Conservation (phyloP, 2,113 vertebrate species). For the Pterocles orientalis region DNA sequence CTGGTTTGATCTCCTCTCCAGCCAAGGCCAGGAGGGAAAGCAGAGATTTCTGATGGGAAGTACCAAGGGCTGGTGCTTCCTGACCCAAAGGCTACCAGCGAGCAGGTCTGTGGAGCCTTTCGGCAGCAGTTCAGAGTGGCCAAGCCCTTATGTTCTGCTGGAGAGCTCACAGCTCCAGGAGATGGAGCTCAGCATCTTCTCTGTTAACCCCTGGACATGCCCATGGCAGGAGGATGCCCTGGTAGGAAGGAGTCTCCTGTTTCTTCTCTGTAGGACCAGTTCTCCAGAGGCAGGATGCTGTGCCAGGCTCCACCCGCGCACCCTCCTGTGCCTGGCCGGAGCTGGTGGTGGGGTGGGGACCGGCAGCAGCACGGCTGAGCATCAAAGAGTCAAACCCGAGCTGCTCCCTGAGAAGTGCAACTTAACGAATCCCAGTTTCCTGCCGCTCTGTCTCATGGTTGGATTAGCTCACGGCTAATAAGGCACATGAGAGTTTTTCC, state of each 20-base stretch:
- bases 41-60: background rate
- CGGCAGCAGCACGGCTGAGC: background rate
- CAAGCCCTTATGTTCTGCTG: background rate
- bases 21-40: background rate
- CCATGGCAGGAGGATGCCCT: background rate
- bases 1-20: background rate
- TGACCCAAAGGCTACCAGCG: background rate
- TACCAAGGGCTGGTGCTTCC: background rate
- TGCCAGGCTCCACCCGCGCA: background rate
- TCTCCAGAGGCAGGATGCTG: background rate
- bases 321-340: background rate
- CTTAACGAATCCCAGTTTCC: background rate
- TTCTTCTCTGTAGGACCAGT: background rate
- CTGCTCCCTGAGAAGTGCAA: background rate
- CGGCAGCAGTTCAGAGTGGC: background rate
- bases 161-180: background rate
- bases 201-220: background rate
- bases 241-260: background rate
- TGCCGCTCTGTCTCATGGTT: background rate
- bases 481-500: conserved; percentile 17
- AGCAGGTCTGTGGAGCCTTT: background rate
- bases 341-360: rapidly evolving
- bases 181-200: background rate
- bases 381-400: background rate
- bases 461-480: background rate